phyloP scores from a whole-genome alignment of 2,888 invertebrate species.

The Petrolisthes cinctipes region DNA sequence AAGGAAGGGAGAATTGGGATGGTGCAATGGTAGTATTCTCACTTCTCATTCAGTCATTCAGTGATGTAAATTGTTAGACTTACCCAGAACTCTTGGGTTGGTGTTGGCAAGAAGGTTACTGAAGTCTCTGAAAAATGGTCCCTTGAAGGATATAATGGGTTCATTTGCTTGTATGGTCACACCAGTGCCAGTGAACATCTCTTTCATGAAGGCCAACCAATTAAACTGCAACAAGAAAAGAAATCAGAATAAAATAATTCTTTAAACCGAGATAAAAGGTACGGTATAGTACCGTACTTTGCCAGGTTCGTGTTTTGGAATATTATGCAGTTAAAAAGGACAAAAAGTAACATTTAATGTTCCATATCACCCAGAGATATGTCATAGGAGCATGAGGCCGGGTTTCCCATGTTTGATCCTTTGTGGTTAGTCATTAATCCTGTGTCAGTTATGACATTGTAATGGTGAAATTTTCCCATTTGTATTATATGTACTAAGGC shows the following conservation, averaged over 20 bases:
- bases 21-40: no score
- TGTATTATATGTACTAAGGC: no score
- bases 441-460: no score
- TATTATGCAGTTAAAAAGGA: not conserved
- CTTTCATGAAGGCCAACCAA: constrained; percentile 47
- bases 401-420: no score
- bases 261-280: not conserved
- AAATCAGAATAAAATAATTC: not conserved
- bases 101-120: constrained; percentile 43
- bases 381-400: no score
- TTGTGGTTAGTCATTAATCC: no score
- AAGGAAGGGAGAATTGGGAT: no score
- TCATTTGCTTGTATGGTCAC: constrained; percentile 48
- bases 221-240: constrained; percentile 41
- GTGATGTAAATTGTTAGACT: constrained; percentile 3
- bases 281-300: not conserved
- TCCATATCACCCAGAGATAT: no score
- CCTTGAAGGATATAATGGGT: constrained; percentile 44
- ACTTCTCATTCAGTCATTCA: no score
- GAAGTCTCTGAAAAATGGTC: constrained; percentile 37
- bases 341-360: no score
- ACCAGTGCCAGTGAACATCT: constrained; percentile 44
- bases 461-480: no score
- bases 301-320: not conserved
- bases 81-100: constrained; percentile 47